phyloP scores from a whole-genome alignment of 2,797 vertebrate genomes.

The Oryzias sinensis region DNA sequence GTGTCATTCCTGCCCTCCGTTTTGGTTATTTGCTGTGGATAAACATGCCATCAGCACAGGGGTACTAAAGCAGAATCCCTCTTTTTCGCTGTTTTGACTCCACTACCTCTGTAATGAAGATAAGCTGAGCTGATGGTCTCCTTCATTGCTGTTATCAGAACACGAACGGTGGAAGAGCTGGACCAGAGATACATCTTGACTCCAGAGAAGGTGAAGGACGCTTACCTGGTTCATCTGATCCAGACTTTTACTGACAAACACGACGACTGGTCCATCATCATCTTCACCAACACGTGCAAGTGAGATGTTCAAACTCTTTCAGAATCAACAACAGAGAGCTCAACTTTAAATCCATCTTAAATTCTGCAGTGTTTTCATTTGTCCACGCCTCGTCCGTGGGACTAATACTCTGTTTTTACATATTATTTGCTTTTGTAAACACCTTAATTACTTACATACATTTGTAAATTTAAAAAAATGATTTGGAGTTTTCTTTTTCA shows the following conservation, averaged over 20 bases:
- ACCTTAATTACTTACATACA: not conserved
- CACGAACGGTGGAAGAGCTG: slow-evolving; percentile 87
- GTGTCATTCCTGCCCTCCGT: too few relatives aligned
- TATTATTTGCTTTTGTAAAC: not conserved
- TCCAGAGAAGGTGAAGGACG: slow-evolving; percentile 92
- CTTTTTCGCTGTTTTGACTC: too few relatives aligned
- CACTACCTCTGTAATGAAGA: too few relatives aligned
- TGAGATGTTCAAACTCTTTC: slow-evolving; percentile 62
- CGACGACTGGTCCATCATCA: slow-evolving; percentile 90
- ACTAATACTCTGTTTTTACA: not conserved
- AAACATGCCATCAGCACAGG: too few relatives aligned
- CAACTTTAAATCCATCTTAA: not conserved
- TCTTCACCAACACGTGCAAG: slow-evolving; percentile 99
- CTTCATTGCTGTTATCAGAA: slow-evolving; percentile 64
- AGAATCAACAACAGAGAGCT: not conserved
- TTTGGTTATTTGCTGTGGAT: too few relatives aligned
- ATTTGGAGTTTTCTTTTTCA: not conserved
- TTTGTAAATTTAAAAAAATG: not conserved
- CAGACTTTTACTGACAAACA: slow-evolving; percentile 91
- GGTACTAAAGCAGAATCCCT: too few relatives aligned
- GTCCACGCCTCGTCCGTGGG: not conserved
- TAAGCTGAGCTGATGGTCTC: not conserved
- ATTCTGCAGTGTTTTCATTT: not conserved
- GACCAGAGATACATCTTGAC: slow-evolving; percentile 92
- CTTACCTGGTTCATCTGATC: slow-evolving; percentile 91